These are phyloP conservation scores for Mesitornis unicolor DNA, from an alignment of 2,113 vertebrate species.

Conservation along the genomic window DNA sequence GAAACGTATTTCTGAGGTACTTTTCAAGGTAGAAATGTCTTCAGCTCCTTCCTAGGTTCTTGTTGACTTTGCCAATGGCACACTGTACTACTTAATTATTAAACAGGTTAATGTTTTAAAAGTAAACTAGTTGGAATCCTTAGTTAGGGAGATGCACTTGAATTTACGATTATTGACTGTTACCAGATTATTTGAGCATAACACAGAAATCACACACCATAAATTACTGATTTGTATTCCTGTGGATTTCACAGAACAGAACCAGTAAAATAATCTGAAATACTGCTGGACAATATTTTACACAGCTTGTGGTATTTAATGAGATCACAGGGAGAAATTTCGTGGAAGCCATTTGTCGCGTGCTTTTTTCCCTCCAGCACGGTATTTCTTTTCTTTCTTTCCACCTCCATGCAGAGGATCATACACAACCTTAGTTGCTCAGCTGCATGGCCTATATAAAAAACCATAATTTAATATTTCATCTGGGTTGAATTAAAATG, in stretches of 20 bases:
- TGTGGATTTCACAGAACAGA: not conserved
- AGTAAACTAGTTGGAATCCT: not conserved
- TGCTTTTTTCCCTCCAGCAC: not conserved
- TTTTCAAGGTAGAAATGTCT: not conserved
- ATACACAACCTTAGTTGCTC: not conserved
- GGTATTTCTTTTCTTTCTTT: not conserved
- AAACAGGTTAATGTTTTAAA: not conserved
- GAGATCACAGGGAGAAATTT: not conserved
- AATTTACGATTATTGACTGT: not conserved
- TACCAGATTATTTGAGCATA: not conserved
- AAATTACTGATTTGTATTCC: not conserved
- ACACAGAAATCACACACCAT: not conserved
- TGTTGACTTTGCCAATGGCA: constrained; percentile 9
- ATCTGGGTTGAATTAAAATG: not conserved
- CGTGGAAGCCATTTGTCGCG: not conserved
- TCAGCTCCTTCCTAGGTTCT: not conserved
- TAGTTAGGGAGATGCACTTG: not conserved
- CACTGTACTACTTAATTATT: not conserved
- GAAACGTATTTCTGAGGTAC: not conserved
- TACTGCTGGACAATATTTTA: not conserved
- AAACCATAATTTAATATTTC: not conserved
- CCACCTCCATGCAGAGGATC: not conserved
- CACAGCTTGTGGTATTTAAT: not conserved
- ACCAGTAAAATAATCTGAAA: not conserved
- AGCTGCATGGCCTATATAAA: accelerated